Evolutionary conservation across 2,797 vertebrate genomes (phyloP).

Genomic region (Betta splendens): DNA sequence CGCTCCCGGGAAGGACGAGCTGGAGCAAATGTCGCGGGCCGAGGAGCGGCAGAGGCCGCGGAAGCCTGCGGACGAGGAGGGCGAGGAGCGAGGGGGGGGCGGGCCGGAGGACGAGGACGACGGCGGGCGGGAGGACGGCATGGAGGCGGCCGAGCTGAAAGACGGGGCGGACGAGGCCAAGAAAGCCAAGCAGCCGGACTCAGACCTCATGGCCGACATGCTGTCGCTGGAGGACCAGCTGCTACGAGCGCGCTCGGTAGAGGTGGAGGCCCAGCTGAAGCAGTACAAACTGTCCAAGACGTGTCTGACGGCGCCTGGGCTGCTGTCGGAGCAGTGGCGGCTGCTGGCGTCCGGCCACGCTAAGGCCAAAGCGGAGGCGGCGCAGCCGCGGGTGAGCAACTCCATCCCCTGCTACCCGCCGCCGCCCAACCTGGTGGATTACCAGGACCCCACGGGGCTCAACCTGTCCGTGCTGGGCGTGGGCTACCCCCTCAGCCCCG

Average conservation of each 20-base stretch:
- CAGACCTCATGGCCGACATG: conserved; percentile 85
- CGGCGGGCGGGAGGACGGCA: conserved; percentile 58
- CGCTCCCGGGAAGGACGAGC: conserved; percentile 55
- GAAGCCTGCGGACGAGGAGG: conserved; percentile 60
- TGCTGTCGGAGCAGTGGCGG: conserved; percentile 90
- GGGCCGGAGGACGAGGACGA: conserved; percentile 73
- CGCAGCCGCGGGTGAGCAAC: conserved; percentile 58
- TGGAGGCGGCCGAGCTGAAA: conserved; percentile 36
- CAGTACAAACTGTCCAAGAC: conserved; percentile 85
- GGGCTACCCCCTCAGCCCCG: conserved; percentile 88
- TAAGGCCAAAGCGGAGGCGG: conserved; percentile 74
- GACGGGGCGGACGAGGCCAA: too few relatives aligned
- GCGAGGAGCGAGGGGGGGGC: conserved; percentile 68
- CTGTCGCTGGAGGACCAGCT: conserved; percentile 88
- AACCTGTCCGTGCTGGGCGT: conserved; percentile 93
- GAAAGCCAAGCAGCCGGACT: conserved; percentile 78
- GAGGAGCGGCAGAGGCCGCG: conserved; percentile 63
- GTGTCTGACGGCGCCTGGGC: conserved; percentile 71
- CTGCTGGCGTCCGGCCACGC: conserved; percentile 78
- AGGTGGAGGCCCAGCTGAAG: conserved; percentile 84
- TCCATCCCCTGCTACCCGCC: conserved; percentile 90
- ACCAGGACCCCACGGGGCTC: conserved; percentile 87
- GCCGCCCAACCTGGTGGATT: conserved; percentile 83
- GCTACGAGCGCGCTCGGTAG: conserved; percentile 83
- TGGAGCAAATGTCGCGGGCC: conserved; percentile 57